Evolutionary conservation across 2,797 vertebrate genomes (phyloP).

Genomic region (Muscicapa comitata): DNA sequence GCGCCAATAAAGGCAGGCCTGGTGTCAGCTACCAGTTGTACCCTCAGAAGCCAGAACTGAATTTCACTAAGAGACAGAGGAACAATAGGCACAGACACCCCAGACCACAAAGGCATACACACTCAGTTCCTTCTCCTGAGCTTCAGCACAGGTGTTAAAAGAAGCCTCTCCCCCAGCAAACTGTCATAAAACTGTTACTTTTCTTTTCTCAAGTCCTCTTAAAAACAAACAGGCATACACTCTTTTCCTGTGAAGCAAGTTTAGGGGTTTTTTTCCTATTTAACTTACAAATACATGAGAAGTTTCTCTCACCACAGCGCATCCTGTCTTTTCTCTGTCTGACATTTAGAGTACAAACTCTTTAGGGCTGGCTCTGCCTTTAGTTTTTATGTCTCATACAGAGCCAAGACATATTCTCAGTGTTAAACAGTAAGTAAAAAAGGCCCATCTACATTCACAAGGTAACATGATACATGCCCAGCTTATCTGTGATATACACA

Average conservation of each 20-base stretch:
- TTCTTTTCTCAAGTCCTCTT: background rate
- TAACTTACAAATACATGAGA: slow-evolving; percentile 54
- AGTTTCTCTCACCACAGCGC: slow-evolving; percentile 25
- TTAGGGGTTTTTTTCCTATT: background rate
- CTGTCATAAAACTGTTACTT: slow-evolving; percentile 44
- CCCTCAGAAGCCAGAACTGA: background rate
- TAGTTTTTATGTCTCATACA: background rate
- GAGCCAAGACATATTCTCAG: background rate
- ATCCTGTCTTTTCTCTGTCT: slow-evolving; percentile 59
- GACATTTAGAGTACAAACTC: slow-evolving; percentile 54
- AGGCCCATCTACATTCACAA: background rate
- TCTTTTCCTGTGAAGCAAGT: slow-evolving; percentile 50
- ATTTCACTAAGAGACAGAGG: background rate
- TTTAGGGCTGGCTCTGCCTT: slow-evolving; percentile 11
- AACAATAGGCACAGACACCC: background rate
- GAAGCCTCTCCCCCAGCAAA: slow-evolving; percentile 32
- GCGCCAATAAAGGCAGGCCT: background rate
- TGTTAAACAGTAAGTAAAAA: background rate
- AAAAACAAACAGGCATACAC: background rate
- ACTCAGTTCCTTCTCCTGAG: background rate
- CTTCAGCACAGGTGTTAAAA: slow-evolving; percentile 26
- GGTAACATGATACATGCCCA: background rate
- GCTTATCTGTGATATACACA: background rate
- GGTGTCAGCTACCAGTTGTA: background rate
- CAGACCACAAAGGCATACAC: background rate